phyloP scores from a whole-genome alignment of 2,113 vertebrate species.

The Pogona vitticeps region DNA sequence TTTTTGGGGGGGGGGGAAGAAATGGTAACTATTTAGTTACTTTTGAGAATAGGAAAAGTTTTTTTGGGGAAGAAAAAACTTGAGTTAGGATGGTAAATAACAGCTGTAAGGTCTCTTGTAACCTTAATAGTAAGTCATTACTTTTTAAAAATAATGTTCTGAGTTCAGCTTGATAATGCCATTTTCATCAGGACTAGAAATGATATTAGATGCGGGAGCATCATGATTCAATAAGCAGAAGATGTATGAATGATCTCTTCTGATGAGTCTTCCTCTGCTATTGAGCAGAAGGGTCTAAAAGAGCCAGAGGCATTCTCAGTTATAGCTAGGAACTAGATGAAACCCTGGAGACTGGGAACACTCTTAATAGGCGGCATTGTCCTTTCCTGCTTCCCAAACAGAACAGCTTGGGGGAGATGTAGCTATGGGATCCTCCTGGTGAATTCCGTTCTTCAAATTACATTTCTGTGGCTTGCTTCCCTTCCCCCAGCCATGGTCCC shows the following conservation, averaged over 20 bases:
- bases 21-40: too few species aligned
- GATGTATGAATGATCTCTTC: neutral
- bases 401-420: neutral
- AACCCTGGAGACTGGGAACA: neutral
- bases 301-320: neutral
- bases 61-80: too few species aligned
- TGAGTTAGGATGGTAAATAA: too few species aligned
- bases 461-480: neutral
- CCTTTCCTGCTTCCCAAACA: neutral
- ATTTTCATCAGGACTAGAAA: neutral
- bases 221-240: neutral
- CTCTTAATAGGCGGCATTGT: slow-evolving; percentile 22
- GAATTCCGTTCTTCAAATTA: slow-evolving; percentile 8
- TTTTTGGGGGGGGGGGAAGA: too few species aligned
- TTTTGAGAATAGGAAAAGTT: too few species aligned
- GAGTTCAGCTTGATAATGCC: neutral
- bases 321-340: neutral
- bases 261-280: neutral
- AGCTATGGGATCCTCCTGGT: neutral
- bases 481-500: neutral
- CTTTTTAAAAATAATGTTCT: too few species aligned
- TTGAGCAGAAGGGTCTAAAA: neutral
- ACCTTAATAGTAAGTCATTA: too few species aligned
- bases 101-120: too few species aligned
- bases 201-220: neutral